Evolutionary conservation across 64 coral and sea anemone species (phyloP), one percentile per base, ranked within the genome.

Genomic region (Montipora capricornis): DNA sequence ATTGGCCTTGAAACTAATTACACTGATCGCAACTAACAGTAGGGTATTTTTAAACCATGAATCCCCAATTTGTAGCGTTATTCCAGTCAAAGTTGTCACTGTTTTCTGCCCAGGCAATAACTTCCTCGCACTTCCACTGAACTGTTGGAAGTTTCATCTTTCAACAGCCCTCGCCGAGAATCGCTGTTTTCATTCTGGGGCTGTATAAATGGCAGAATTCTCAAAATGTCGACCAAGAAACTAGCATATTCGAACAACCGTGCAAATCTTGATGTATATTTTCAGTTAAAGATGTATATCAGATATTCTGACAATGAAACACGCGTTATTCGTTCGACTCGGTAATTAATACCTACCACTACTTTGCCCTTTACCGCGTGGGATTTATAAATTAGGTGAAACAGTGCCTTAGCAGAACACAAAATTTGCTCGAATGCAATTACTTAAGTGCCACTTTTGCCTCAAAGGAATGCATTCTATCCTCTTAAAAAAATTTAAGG

Each of bases 381-480:
- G 37, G 37, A 37, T 37, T 37, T 37, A 2, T 37, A 37, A 37
- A 7, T 64, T 12, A 14, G 11, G 61, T 12, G 13, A 64, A 64
- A 55, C 52, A 55, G 52, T 55, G 2, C 10, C 52, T 55, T 55
- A 10, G 15, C 16, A n/a, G 8, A 19, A 29, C 37, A 80, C 78
- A 22, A 20, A 67, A 67, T 14, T 67, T 67, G 62, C 3, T 8
- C 37, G n/a, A 60, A 62, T 71, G 62, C 82, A 60, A 19, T 22
- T 86, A 44, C 82, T 37, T 49, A 86, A 86, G 70, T 49, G 62
- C 45, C 48, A 47, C 82, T 73, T 86, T 86, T 86, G 82, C 71
- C 20, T 73, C 14, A 22, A 52, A 86, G 82, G 82, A 22, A 86
- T 86, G 82, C 82, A 22, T 50, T 86, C 82, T 73, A 73, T 69